These are phyloP conservation scores for Formica aserva DNA, from an alignment of 2,888 invertebrate species.

Conservation along the genomic window DNA sequence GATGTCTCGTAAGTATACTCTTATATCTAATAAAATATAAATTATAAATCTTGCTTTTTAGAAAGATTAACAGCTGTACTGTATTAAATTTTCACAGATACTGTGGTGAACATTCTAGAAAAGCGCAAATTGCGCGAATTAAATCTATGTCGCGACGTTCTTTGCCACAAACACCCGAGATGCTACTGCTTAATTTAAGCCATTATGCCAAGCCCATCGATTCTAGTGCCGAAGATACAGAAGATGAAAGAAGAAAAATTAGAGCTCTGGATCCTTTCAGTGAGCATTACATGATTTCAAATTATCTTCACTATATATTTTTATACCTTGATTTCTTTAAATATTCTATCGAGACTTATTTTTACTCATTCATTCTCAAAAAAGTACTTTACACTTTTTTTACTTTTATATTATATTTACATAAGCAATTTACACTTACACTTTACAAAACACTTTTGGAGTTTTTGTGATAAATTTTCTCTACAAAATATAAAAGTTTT, in stretches of 20 bases:
- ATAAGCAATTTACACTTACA: no score
- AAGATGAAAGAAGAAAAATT: constrained; percentile 86
- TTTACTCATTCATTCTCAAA: background rate
- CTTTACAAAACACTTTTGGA: background rate
- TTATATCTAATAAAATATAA: background rate
- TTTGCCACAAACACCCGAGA: constrained; percentile 90
- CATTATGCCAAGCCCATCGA: constrained; percentile 88
- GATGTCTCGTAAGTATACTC: constrained; percentile 87
- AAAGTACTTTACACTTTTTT: background rate
- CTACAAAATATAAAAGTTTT: background rate
- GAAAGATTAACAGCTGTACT: background rate
- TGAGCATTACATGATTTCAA: constrained; percentile 80
- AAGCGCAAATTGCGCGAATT: constrained; percentile 89
- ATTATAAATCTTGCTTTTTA: constrained; percentile 62
- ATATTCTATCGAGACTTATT: background rate
- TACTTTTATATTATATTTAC: no score
- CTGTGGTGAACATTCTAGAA: constrained; percentile 90
- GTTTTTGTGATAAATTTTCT: background rate
- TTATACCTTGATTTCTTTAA: background rate
- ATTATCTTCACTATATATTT: background rate
- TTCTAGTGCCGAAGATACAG: constrained; percentile 84
- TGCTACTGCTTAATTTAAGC: constrained; percentile 88
- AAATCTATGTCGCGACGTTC: constrained; percentile 88
- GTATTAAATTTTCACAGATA: constrained; percentile 85
- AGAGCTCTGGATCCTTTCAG: constrained; percentile 88